Evolutionary conservation across 2,888 invertebrate genomes (phyloP).

Genomic region (Halictus ligatus): DNA sequence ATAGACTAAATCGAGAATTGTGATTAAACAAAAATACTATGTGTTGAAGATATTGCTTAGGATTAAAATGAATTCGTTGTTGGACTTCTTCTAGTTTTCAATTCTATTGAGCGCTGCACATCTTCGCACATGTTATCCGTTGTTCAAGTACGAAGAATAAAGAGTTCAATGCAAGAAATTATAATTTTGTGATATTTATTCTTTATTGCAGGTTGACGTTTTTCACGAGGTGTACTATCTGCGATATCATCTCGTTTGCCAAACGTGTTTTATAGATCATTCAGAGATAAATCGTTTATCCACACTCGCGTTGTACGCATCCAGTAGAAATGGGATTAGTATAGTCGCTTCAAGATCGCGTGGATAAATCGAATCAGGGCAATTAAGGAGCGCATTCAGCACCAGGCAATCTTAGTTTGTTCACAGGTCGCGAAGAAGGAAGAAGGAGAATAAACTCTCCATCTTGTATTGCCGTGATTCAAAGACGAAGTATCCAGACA

Average conservation of each 20-base stretch:
- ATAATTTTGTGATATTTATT: background rate
- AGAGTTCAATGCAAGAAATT: background rate
- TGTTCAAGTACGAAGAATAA: background rate
- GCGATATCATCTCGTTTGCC: background rate
- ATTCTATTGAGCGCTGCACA: no score
- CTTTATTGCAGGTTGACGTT: background rate
- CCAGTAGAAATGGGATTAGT: constrained; percentile 54
- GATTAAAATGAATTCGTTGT: no score
- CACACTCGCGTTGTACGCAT: background rate
- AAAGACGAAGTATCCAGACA: constrained; percentile 15
- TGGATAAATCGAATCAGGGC: constrained; percentile 80
- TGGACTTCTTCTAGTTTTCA: no score
- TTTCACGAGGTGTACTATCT: background rate
- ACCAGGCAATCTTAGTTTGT: constrained; percentile 53
- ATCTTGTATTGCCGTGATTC: constrained; percentile 29
- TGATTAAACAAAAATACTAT: background rate
- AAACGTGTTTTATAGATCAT: background rate
- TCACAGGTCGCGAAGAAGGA: constrained; percentile 22
- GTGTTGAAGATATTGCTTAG: background rate
- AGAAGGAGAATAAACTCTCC: constrained; percentile 30
- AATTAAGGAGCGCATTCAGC: constrained; percentile 82
- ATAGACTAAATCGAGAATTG: background rate
- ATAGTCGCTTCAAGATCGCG: constrained; percentile 59
- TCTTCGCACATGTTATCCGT: no score
- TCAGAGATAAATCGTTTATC: constrained; percentile 4